These are phyloP conservation scores for Engraulis encrasicolus DNA, from an alignment of 2,113 vertebrate genomes.

Conservation along the genomic window DNA sequence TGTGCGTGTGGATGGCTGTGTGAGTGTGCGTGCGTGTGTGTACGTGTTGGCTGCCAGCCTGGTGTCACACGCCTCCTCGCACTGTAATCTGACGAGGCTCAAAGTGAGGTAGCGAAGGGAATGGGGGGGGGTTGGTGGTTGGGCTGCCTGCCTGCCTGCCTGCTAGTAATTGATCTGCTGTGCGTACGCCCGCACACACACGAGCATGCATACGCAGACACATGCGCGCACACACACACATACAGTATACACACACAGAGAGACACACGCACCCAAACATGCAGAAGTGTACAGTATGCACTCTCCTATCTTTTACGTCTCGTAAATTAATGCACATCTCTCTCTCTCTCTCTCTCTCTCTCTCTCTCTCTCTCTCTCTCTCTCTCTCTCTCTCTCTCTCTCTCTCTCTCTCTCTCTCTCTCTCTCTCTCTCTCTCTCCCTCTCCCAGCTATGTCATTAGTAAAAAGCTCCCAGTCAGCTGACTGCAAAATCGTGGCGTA, in stretches of 20 bases:
- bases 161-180: constrained; percentile 6
- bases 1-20: too few species aligned
- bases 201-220: too few species aligned
- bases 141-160: too few species aligned
- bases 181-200: not conserved
- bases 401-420: too few species aligned
- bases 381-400: too few species aligned
- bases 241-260: not conserved
- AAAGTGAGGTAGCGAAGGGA: not conserved
- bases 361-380: too few species aligned
- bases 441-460: not conserved
- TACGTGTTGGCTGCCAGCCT: not conserved
- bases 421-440: not conserved
- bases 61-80: constrained; percentile 8
- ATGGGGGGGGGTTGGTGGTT: too few species aligned
- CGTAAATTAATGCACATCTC: too few species aligned
- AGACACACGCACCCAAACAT: not conserved
- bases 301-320: too few species aligned
- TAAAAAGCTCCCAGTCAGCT: not conserved
- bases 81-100: not conserved
- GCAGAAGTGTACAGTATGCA: not conserved
- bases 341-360: too few species aligned
- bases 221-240: not conserved
- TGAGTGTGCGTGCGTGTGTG: not conserved
- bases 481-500: too few species aligned